Evolutionary conservation across 2,113 vertebrate species (phyloP).

Genomic region (Neodon shergylaensis): DNA sequence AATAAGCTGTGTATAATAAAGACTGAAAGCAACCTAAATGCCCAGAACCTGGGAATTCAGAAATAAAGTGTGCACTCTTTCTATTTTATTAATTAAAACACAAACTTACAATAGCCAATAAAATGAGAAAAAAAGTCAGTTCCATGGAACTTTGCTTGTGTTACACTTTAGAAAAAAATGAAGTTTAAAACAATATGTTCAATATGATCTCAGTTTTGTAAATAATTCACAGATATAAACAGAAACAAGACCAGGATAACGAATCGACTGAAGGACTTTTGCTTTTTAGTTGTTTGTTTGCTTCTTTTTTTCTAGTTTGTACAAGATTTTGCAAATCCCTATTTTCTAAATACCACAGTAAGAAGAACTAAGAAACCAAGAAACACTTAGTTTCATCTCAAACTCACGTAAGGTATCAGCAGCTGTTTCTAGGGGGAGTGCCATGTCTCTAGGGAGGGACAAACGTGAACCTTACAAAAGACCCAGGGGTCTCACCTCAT

Average conservation of each 20-base stretch:
- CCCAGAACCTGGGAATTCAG: neutral
- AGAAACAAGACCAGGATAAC: neutral
- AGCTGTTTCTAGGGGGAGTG: neutral
- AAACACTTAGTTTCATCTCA: neutral
- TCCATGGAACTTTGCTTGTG: neutral
- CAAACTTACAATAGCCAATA: neutral
- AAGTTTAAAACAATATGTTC: neutral
- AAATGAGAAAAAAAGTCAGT: neutral
- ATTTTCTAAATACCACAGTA: neutral
- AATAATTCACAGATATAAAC: neutral
- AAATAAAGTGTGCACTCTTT: neutral
- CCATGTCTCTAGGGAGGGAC: neutral
- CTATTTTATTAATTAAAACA: neutral
- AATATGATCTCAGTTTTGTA: neutral
- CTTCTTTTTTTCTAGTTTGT: neutral
- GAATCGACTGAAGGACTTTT: neutral
- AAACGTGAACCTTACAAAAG: neutral
- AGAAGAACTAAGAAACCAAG: neutral
- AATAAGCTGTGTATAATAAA: neutral
- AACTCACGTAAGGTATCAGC: neutral
- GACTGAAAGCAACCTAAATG: neutral
- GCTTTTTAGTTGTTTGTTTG: slow-evolving; percentile 11
- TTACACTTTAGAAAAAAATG: neutral
- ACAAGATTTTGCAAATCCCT: neutral
- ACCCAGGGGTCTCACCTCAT: neutral